Evolutionary conservation across 1,140 invertebrate genomes (phyloP).

Genomic region (Cryptotermes secundus): DNA sequence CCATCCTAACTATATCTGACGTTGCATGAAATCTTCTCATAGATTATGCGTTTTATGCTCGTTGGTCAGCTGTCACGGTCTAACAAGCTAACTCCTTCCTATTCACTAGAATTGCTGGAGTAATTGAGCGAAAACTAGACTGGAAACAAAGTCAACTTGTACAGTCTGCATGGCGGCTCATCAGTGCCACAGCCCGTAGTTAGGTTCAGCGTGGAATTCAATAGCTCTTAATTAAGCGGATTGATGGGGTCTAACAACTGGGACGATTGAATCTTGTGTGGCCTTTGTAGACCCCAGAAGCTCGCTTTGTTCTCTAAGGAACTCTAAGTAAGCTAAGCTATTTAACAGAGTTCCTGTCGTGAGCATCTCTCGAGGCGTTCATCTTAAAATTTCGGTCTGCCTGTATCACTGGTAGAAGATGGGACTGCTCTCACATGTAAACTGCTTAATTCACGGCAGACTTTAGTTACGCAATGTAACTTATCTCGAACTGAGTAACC

Average conservation of each 20-base stretch:
- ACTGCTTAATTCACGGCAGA: too few relatives aligned
- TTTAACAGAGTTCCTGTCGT: background rate
- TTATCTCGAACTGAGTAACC: too few relatives aligned
- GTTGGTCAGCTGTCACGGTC: background rate
- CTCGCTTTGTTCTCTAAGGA: slow-evolving; percentile 4
- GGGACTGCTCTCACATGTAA: too few relatives aligned
- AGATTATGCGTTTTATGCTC: background rate
- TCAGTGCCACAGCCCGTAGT: background rate
- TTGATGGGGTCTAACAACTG: slow-evolving; percentile 24
- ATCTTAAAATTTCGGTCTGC: too few relatives aligned
- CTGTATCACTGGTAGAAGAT: too few relatives aligned
- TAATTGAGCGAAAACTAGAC: slow-evolving; percentile 27
- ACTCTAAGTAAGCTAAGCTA: background rate
- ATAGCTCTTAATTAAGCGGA: slow-evolving; percentile 20
- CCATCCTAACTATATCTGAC: too few relatives aligned
- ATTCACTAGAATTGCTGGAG: background rate
- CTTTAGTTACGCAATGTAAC: too few relatives aligned
- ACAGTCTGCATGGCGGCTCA: background rate
- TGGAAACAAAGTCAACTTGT: slow-evolving; percentile 21
- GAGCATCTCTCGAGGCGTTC: background rate
- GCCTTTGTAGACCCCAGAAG: background rate
- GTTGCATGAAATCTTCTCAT: background rate
- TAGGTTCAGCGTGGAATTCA: background rate
- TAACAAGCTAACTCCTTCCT: background rate
- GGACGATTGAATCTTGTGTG: slow-evolving; percentile 16